phyloP scores from a whole-genome alignment of 2,113 vertebrate genomes.

The Bothrops jararaca region DNA sequence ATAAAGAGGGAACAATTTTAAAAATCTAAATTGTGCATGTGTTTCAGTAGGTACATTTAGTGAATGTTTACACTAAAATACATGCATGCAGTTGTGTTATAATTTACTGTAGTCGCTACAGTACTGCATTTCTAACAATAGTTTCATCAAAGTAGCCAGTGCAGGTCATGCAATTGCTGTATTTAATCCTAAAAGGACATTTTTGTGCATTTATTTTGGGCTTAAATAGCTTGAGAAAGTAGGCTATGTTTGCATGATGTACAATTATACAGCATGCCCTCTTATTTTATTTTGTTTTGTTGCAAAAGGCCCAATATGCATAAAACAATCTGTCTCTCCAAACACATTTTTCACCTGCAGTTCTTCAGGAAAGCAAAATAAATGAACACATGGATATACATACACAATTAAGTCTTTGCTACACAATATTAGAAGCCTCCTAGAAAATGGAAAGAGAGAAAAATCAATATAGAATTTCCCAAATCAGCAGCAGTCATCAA shows the following conservation, averaged over 20 bases:
- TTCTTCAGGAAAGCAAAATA: constrained; percentile 8
- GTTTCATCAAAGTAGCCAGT: not conserved
- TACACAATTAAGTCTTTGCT: constrained; percentile 35
- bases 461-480: constrained; percentile 19
- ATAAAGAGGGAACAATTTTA: not conserved
- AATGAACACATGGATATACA: constrained; percentile 10
- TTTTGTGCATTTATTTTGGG: not conserved
- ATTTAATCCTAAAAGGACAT: not conserved
- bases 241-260: not conserved
- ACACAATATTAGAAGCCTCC: constrained; percentile 12
- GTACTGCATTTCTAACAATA: constrained; percentile 13
- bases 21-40: not conserved
- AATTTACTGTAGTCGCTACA: not conserved
- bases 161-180: not conserved
- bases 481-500: constrained; percentile 8
- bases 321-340: constrained; percentile 22
- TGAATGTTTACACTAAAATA: not conserved
- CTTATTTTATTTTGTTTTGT: not conserved
- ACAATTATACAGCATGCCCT: not conserved
- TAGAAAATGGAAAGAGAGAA: constrained; percentile 11
- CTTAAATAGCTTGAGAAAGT: constrained; percentile 10
- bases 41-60: not conserved
- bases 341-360: constrained; percentile 31
- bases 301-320: not conserved
- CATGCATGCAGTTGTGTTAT: not conserved